Base-by-base conservation (phyloP, 2,113 vertebrate species). In the Equus quagga region DNA sequence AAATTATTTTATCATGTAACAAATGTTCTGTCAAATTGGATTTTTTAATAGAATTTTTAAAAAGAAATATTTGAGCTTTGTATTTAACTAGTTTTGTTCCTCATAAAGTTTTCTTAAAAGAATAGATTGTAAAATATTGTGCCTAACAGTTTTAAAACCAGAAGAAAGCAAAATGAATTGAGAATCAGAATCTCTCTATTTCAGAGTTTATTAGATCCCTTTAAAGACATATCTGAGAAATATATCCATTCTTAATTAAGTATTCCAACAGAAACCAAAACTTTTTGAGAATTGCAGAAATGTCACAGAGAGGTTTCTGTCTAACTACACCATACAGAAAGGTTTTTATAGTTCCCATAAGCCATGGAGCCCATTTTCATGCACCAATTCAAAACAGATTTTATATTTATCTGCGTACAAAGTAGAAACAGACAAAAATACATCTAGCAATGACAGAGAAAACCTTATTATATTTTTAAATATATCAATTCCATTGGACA, bases 251-350 rank as follows among this genome's bases (percentile, higher is more conserved):
- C 41, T 44, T 69, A 89, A 76, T 79, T 62, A 82, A 31, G 91
- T 84, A 92, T 72, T 96, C 62, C 79, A 96, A 93, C 19, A 89
- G 84, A 93, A 96, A 64, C 5, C 23, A 86, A 87, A 89, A 90
- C 24, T 65, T 95, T 51, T 44, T 76, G 33, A 85, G 24, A 80
- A 92, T 1, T 94, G 11, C 7, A 93, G 17, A 94, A 93, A 80
- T 54, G 14, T 33, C 23, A 44, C 0, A 60, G 49, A 72, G 36
- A 93, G 0, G 23, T 70, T 67, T 89, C 31, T 82, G n/a, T 64
- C 65, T 31, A 64, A 51, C 60, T 70, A n/a, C 1, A 18, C 2
- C 4, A 49, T 13, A 23, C 14, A 67, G 56, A 73, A 91, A 90
- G 67, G 18, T 12, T 54, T 64, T 90, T 18, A 70, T 1, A 69